phyloP scores from a whole-genome alignment of 2,113 vertebrate species.

The Calidris pugnax region DNA sequence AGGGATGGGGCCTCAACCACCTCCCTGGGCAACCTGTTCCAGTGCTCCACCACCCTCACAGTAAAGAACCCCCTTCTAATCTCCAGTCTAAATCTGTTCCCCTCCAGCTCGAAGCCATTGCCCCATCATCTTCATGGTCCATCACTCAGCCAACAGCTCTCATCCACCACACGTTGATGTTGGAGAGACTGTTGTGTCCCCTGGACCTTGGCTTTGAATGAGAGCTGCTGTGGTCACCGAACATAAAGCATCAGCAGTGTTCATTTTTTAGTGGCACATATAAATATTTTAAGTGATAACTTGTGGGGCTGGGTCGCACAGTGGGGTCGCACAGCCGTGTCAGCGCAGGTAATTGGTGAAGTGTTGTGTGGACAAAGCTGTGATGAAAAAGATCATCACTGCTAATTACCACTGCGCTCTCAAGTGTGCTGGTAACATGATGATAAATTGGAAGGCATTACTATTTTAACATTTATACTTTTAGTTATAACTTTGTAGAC shows the following conservation, averaged over 20 bases:
- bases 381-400: not conserved
- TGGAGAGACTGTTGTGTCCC: not conserved
- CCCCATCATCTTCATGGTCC: not conserved
- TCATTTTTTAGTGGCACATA: not conserved
- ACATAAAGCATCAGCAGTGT: not conserved
- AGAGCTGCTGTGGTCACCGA: not conserved
- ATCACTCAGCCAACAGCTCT: not conserved
- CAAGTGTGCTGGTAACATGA: not conserved
- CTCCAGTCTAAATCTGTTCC: too few species aligned
- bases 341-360: not conserved
- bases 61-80: too few species aligned
- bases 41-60: too few species aligned
- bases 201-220: not conserved
- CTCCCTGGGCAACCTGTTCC: too few species aligned
- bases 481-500: not conserved
- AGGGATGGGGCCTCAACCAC: too few species aligned
- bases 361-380: not conserved
- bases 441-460: not conserved
- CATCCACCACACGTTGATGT: accelerated
- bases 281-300: not conserved
- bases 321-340: too few species aligned
- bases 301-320: not conserved
- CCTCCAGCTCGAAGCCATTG: too few species aligned
- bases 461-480: not conserved
- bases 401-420: not conserved